A percentile compares a stretch with the other conserved stretches of the same genome.
These are phyloP conservation scores for Entosphenus tridentatus DNA, from an alignment of 2,113 vertebrate genomes.

Conservation along the genomic window DNA sequence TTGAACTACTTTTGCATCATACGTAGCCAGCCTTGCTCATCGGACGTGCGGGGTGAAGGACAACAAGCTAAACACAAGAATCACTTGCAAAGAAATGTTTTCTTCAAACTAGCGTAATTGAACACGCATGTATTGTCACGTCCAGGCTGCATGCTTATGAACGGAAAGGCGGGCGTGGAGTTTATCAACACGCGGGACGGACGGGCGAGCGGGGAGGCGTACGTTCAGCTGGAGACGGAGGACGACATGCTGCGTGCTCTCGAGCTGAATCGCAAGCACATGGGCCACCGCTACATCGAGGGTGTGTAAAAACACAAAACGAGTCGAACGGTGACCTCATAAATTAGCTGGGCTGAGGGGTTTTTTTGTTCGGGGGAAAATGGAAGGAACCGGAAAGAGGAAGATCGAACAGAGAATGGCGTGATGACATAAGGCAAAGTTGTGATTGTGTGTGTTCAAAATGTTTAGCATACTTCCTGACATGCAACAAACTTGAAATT, in stretches of 20 bases:
- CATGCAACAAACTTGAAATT: background rate
- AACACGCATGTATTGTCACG: background rate
- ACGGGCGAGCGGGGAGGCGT: constrained; percentile 41
- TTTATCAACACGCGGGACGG: constrained; percentile 48
- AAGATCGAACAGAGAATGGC: too few relatives aligned
- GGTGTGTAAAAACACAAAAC: constrained; percentile 16
- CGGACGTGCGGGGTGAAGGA: background rate
- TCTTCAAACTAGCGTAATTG: too few relatives aligned
- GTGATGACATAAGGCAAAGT: too few relatives aligned
- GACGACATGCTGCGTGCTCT: constrained; percentile 42
- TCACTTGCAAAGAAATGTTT: constrained; percentile 1
- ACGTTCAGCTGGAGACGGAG: constrained; percentile 32
- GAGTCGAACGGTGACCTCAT: too few relatives aligned
- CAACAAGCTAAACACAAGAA: background rate
- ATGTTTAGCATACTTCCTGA: background rate
- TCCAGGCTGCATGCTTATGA: constrained; percentile 36
- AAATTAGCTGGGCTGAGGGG: too few relatives aligned
- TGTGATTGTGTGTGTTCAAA: too few relatives aligned
- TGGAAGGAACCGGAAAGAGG: too few relatives aligned
- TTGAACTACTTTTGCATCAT: background rate
- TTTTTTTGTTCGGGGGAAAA: too few relatives aligned
- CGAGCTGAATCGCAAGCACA: constrained; percentile 42
- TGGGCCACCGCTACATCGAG: constrained; percentile 49
- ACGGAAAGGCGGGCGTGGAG: constrained; percentile 34
- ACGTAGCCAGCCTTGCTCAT: background rate